Evolutionary conservation across 2,888 invertebrate species (phyloP), one percentile per base, ranked within the genome.

Genomic region (Diachrysia chrysitis): DNA sequence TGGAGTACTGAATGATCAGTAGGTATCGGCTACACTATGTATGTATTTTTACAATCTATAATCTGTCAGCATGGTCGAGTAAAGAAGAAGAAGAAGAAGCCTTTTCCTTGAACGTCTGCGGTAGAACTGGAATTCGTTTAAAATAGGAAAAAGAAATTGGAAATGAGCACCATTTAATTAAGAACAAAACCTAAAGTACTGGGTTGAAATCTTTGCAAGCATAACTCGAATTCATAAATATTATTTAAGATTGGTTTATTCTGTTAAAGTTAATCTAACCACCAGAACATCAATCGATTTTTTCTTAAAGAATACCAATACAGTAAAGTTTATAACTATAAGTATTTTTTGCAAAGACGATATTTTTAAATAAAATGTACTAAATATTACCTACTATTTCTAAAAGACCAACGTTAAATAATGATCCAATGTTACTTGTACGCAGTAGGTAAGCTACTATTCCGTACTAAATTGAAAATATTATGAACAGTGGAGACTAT

Each of bases 391-490:
- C n/a, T n/a, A n/a, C n/a, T n/a, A n/a, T n/a, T n/a, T n/a, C n/a
- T n/a, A n/a, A n/a, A n/a, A n/a, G n/a, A n/a, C n/a, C n/a, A n/a
- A n/a, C n/a, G n/a, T n/a, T n/a, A n/a, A n/a, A n/a, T 7, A 16
- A n/a, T n/a, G 3, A 57, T 37, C 17, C 7, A 21, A 58, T 17
- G 21, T 58, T 21, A 19, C 37, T 51, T 51, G 19, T 51, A 51
- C 19, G n/a, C n/a, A n/a, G n/a, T 19, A 1, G 17, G 29, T 17
- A 58, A 35, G 42, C 35, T 2, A 42, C 25, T 23, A 48, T 68
- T 56, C 58, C 54, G 29, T 25, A 53, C 37, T 67, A 71, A 79
- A 76, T 73, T 78, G 64, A 71, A 79, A 76, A 76, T 65, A 72
- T 66, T 67, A 62, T 21, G 66, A 66, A 64, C 61, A 61, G 37